Conservation (phyloP, 2,797 vertebrate species). For the Acrossocheilus fasciatus region DNA sequence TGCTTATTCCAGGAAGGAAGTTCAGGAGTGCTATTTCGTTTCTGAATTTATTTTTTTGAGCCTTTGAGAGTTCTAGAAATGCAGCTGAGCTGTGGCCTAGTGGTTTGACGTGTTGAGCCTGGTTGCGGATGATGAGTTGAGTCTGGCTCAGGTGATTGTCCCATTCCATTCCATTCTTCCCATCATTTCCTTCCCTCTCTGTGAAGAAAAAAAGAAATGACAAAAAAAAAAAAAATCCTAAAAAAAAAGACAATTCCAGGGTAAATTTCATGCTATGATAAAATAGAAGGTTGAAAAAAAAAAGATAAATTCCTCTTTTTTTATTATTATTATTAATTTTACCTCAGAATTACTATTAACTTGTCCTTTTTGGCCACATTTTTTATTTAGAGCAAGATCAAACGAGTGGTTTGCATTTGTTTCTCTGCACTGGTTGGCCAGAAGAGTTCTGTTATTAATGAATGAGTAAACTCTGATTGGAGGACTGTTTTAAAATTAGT, state of each 20-base stretch:
- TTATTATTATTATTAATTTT: constrained; percentile 66
- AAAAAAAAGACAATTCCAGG: not conserved
- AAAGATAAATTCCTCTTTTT: constrained; percentile 38
- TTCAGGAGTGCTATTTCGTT: constrained; percentile 33
- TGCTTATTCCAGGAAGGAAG: constrained; percentile 28
- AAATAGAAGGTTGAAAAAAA: constrained; percentile 6
- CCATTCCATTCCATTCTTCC: not conserved
- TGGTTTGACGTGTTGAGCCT: not conserved
- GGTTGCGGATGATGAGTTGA: not conserved
- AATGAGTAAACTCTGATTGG: constrained; percentile 45
- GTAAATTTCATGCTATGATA: not conserved
- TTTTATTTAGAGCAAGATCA: constrained; percentile 73
- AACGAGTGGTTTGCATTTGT: constrained; percentile 63
- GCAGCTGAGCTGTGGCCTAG: not conserved
- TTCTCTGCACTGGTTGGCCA: constrained; percentile 63
- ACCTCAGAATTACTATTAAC: constrained; percentile 71
- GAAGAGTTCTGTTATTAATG: constrained; percentile 55
- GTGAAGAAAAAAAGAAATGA: not conserved
- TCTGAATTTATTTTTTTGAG: not conserved
- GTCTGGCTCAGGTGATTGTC: constrained; percentile 26
- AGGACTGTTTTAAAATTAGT: constrained; percentile 52
- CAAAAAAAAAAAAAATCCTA: not conserved
- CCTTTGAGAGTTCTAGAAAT: constrained; percentile 4
- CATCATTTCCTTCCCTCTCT: not conserved
- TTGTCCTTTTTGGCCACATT: constrained; percentile 61